phyloP scores from a whole-genome alignment of 2,888 invertebrate species.

The Mylabris sibirica region DNA sequence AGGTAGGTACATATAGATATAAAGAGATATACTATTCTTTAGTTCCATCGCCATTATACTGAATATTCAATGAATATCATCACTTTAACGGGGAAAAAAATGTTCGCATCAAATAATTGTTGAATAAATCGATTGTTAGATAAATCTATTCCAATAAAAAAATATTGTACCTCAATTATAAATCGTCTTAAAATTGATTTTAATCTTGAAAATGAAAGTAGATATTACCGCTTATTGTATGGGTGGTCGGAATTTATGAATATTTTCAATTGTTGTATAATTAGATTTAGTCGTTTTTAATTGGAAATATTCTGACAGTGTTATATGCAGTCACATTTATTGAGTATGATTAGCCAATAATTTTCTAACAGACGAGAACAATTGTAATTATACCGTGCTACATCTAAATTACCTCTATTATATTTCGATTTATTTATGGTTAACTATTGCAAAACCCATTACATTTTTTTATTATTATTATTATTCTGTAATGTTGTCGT shows the following conservation, averaged over 20 bases:
- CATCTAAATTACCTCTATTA: conserved; percentile 26
- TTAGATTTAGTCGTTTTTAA: conserved; percentile 17
- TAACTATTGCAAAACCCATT: conserved; percentile 23
- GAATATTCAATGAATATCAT: conserved; percentile 10
- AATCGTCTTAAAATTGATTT: neutral
- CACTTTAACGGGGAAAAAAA: neutral
- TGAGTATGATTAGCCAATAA: conserved; percentile 26
- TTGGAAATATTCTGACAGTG: conserved; percentile 24
- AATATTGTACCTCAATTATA: too few relatives aligned
- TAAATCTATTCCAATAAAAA: too few relatives aligned
- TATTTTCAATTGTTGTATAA: neutral
- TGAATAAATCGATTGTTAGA: neutral
- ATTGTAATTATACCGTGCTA: conserved; percentile 28
- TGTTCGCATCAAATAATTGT: neutral
- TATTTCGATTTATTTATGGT: conserved; percentile 27
- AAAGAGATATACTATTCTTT: neutral
- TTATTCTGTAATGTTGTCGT: conserved; percentile 8
- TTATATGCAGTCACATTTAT: conserved; percentile 29
- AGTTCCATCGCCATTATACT: neutral
- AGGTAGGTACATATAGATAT: neutral
- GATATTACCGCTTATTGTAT: neutral
- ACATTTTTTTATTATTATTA: conserved; percentile 15
- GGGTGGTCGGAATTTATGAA: neutral
- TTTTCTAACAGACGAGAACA: conserved; percentile 31
- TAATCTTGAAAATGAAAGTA: neutral